These are phyloP conservation scores for Drosophila repletoides DNA, from an alignment of 1,140 invertebrate species.

Conservation along the genomic window DNA sequence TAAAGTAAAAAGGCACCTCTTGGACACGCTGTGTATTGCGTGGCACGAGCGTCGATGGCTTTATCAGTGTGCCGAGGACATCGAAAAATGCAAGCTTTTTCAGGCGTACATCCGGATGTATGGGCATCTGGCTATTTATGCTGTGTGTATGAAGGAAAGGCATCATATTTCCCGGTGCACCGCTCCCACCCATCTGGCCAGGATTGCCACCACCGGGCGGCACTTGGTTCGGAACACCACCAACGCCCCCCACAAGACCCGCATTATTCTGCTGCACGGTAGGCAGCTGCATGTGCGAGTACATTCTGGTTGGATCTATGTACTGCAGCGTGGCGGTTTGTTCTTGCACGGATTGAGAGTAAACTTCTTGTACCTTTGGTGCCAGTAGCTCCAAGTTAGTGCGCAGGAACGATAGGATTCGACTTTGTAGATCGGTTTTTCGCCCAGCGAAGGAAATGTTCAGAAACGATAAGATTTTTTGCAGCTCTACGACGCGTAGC, in stretches of 20 bases:
- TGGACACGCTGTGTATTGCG: slow-evolving; percentile 90
- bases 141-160: slow-evolving; percentile 68
- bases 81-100: slow-evolving; percentile 97
- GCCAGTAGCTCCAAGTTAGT: slow-evolving; percentile 88
- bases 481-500: slow-evolving; percentile 93
- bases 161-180: slow-evolving; percentile 48
- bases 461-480: slow-evolving; percentile 90
- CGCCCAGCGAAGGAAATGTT: slow-evolving; percentile 93
- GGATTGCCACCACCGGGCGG: slow-evolving; percentile 44
- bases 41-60: slow-evolving; percentile 93
- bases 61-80: slow-evolving; percentile 92
- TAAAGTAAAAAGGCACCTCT: slow-evolving; percentile 93
- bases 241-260: slow-evolving; percentile 66
- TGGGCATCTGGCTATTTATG: slow-evolving; percentile 85
- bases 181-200: slow-evolving; percentile 46
- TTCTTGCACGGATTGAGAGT: slow-evolving; percentile 83
- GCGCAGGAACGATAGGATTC: slow-evolving; percentile 90
- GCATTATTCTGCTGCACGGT: slow-evolving; percentile 68
- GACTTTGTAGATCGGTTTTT: slow-evolving; percentile 92
- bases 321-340: slow-evolving; percentile 76
- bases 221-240: slow-evolving; percentile 58
- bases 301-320: slow-evolving; percentile 75
- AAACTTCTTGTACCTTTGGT: slow-evolving; percentile 92
- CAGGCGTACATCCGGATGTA: slow-evolving; percentile 95
- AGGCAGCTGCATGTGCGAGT: slow-evolving; percentile 79